Conservation (phyloP, 2,888 invertebrate genomes). For the Lissocephala sabroskyi region DNA sequence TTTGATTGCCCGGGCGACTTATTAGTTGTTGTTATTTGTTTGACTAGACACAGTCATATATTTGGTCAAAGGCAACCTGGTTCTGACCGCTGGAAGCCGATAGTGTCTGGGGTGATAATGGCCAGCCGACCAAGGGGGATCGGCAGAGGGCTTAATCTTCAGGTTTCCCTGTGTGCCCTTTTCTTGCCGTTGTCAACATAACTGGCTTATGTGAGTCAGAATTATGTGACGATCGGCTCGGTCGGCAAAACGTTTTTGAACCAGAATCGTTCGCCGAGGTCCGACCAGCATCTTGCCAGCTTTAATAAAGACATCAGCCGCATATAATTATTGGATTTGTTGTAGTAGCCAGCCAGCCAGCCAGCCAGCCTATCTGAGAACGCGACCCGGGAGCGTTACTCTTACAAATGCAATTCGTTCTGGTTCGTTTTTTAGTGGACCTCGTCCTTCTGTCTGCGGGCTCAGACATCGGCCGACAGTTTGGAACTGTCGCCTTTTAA, state of each 20-base stretch:
- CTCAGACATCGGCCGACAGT: slow-evolving; percentile 5
- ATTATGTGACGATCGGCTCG: slow-evolving; percentile 58
- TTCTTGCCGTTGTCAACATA: slow-evolving; percentile 71
- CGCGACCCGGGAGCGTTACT: slow-evolving; percentile 7
- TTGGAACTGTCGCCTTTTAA: slow-evolving; percentile 35
- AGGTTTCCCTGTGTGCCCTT: slow-evolving; percentile 65
- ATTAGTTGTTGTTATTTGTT: slow-evolving; percentile 69
- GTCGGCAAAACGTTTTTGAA: slow-evolving; percentile 52
- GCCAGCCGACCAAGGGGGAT: slow-evolving; percentile 42
- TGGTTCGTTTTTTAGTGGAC: slow-evolving; percentile 60
- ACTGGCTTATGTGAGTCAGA: slow-evolving; percentile 67
- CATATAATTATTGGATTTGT: slow-evolving; percentile 68
- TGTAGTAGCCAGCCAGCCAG: slow-evolving; percentile 45
- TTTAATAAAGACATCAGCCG: slow-evolving; percentile 68
- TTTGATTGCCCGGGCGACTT: slow-evolving; percentile 54
- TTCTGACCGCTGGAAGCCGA: slow-evolving; percentile 51
- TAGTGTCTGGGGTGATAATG: slow-evolving; percentile 61
- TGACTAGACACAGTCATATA: slow-evolving; percentile 65
- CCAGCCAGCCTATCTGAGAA: slow-evolving; percentile 7
- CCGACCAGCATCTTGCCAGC: slow-evolving; percentile 45
- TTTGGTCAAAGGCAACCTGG: slow-evolving; percentile 20
- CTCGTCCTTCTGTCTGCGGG: slow-evolving; percentile 13
- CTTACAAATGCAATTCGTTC: slow-evolving; percentile 63
- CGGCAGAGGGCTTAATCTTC: slow-evolving; percentile 63
- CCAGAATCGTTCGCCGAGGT: background rate